Evolutionary conservation across 2,888 invertebrate genomes (phyloP).

Genomic region (Pedicia rivosa): DNA sequence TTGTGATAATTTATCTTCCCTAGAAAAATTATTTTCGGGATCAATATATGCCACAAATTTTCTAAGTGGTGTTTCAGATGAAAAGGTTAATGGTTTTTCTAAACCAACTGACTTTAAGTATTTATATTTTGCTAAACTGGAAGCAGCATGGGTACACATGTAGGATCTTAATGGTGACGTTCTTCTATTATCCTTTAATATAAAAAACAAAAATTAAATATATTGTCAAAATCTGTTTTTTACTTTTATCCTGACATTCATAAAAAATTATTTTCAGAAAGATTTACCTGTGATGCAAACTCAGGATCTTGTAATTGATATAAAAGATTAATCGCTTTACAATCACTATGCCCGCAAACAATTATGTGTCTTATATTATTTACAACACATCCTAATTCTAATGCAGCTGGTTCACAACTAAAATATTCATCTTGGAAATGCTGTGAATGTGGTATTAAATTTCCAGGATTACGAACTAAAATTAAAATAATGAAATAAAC

Average conservation of each 20-base stretch:
- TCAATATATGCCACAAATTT: slow-evolving; percentile 91
- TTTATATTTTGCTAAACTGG: slow-evolving; percentile 69
- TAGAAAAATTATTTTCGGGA: slow-evolving; percentile 71
- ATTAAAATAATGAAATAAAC: slow-evolving; percentile 13
- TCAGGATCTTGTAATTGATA: slow-evolving; percentile 66
- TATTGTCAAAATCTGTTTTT: too few relatives aligned
- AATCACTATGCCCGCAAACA: slow-evolving; percentile 95
- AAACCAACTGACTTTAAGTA: slow-evolving; percentile 40
- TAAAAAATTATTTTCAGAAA: neutral
- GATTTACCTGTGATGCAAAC: slow-evolving; percentile 48
- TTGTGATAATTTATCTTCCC: slow-evolving; percentile 89
- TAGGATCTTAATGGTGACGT: slow-evolving; percentile 81
- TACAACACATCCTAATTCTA: slow-evolving; percentile 85
- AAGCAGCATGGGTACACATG: slow-evolving; percentile 73
- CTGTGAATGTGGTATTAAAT: slow-evolving; percentile 83
- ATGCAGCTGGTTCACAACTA: slow-evolving; percentile 88
- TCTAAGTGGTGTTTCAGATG: slow-evolving; percentile 71
- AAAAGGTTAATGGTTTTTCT: slow-evolving; percentile 64
- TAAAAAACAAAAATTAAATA: slow-evolving; percentile 4
- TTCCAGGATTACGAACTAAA: slow-evolving; percentile 90
- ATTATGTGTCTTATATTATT: slow-evolving; percentile 85
- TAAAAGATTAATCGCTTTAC: slow-evolving; percentile 92
- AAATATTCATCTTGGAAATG: slow-evolving; percentile 74
- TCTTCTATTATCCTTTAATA: too few relatives aligned
- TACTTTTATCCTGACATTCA: too few relatives aligned